Percentiles rank a stretch among this genome's conserved stretches.
Conservation (phyloP, 2,888 invertebrate genomes). For the Cremastinae sp. region DNA sequence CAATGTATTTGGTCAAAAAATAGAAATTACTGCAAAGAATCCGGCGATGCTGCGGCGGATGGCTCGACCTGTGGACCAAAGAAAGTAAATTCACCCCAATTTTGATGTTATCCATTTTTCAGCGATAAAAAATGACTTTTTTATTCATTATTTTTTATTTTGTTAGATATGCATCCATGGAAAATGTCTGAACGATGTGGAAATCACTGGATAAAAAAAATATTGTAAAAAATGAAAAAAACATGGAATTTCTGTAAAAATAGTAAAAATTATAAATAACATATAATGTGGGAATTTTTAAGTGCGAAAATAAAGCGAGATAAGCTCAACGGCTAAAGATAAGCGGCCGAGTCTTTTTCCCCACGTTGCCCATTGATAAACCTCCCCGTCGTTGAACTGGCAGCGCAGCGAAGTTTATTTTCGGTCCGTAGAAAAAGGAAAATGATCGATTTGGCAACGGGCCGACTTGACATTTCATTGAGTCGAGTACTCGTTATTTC, state of each 20-base stretch:
- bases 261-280: too few relatives aligned
- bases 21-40: constrained; percentile 18
- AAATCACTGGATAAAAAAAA: constrained; percentile 9
- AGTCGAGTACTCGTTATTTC: too few relatives aligned
- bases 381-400: too few relatives aligned
- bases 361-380: too few relatives aligned
- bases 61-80: constrained; percentile 50
- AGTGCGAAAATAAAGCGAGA: neutral
- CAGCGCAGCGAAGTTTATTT: too few relatives aligned
- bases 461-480: too few relatives aligned
- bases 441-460: too few relatives aligned
- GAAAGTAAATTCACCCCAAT: constrained; percentile 20
- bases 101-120: neutral
- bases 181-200: constrained; percentile 23
- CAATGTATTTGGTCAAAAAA: constrained; percentile 30
- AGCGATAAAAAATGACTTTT: neutral
- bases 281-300: neutral
- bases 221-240: neutral
- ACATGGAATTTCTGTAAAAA: neutral
- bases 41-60: constrained; percentile 39
- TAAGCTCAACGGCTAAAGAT: too few relatives aligned
- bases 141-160: neutral
- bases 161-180: constrained; percentile 50
- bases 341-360: too few relatives aligned
- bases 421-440: too few relatives aligned